A percentile compares a stretch with the other conserved stretches of the same genome.
Conservation (phyloP, 2,888 invertebrate genomes). For the Acleris cristana region DNA sequence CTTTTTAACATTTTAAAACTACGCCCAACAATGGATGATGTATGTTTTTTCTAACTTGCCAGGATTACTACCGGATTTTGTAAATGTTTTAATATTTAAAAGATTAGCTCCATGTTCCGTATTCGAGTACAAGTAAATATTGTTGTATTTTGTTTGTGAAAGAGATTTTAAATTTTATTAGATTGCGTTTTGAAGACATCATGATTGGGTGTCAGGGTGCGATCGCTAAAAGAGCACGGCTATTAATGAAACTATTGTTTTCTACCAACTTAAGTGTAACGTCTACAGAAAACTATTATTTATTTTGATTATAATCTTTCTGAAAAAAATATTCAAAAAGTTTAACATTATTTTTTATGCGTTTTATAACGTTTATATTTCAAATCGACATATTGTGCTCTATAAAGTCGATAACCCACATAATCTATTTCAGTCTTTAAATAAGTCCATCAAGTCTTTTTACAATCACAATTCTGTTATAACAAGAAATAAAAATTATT, state of each 20-base stretch:
- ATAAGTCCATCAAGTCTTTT: too few species aligned
- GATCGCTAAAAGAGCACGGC: too few species aligned
- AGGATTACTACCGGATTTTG: constrained; percentile 65
- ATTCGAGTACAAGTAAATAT: constrained; percentile 65
- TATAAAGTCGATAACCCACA: background rate
- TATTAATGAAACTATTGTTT: too few species aligned
- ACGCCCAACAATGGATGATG: constrained; percentile 70
- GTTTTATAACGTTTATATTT: too few species aligned
- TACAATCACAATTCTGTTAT: background rate
- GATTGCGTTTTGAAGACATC: background rate
- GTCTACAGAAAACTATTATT: too few species aligned
- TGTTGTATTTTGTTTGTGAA: constrained; percentile 64
- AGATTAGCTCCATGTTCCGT: constrained; percentile 78
- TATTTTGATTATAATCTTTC: too few species aligned
- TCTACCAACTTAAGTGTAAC: too few species aligned
- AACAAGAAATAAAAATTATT: background rate
- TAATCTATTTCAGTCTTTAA: too few species aligned
- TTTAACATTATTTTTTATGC: too few species aligned
- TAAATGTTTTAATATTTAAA: constrained; percentile 83
- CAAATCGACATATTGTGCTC: too few species aligned
- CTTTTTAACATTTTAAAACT: constrained; percentile 82
- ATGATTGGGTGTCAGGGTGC: too few species aligned
- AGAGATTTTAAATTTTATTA: constrained; percentile 49
- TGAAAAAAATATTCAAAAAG: too few species aligned
- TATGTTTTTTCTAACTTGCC: constrained; percentile 63